Evolutionary conservation across 2,797 vertebrate genomes (phyloP).

Genomic region (Siniperca scherzeri): DNA sequence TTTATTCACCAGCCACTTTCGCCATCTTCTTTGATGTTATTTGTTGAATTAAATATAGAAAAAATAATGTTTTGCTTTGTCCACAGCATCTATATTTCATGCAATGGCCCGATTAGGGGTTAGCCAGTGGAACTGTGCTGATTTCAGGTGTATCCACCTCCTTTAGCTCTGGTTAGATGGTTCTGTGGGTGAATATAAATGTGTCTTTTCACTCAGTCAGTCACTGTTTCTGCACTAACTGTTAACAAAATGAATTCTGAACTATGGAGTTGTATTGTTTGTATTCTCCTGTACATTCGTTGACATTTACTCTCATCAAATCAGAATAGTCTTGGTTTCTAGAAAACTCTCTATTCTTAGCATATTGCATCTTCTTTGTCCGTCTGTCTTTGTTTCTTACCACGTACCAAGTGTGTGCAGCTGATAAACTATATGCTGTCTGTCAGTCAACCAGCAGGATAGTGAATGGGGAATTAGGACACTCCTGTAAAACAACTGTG

Average conservation of each 20-base stretch:
- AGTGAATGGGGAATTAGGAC: conserved; percentile 11
- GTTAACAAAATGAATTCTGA: conserved; percentile 13
- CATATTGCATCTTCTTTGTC: conserved; percentile 3
- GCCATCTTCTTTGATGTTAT: conserved; percentile 76
- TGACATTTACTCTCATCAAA: conserved; percentile 12
- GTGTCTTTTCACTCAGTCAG: not conserved
- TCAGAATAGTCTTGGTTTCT: conserved; percentile 2
- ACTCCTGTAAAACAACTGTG: conserved; percentile 8
- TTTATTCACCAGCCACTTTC: conserved; percentile 76
- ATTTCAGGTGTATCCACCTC: conserved; percentile 51
- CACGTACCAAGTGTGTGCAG: conserved; percentile 6
- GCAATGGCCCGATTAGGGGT: conserved; percentile 58
- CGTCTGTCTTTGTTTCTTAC: conserved; percentile 22
- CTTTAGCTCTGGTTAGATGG: conserved; percentile 29
- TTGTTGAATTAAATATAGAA: conserved; percentile 81
- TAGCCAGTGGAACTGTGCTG: conserved; percentile 54
- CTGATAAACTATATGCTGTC: conserved; percentile 32
- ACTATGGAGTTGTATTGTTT: not conserved
- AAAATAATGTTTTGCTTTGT: conserved; percentile 69
- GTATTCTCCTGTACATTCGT: not conserved
- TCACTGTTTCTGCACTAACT: conserved; percentile 17
- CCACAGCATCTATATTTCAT: conserved; percentile 78
- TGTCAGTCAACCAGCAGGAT: conserved; percentile 38
- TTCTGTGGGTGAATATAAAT: conserved; percentile 46
- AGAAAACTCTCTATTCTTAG: not conserved